Conservation (phyloP, 2,888 invertebrate genomes). For the Axea sp. region DNA sequence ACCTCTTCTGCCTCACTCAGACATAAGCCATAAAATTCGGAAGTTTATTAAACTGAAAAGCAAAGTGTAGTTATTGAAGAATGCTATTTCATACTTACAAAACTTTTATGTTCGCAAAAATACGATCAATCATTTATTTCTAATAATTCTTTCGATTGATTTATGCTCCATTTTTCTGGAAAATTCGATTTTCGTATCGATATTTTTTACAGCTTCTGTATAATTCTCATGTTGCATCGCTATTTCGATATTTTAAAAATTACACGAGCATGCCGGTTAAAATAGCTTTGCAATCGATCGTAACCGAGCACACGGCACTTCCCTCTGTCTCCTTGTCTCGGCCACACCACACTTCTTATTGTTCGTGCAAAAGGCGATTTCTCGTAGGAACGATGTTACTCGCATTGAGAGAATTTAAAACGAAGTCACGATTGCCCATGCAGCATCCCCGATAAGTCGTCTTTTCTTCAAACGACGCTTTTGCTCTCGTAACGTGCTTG, state of each 20-base stretch:
- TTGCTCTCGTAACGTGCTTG: constrained; percentile 2
- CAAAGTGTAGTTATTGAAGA: constrained; percentile 10
- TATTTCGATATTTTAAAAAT: constrained; percentile 43
- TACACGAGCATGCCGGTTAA: constrained; percentile 38
- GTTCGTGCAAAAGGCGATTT: constrained; percentile 70
- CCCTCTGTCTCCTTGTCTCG: constrained; percentile 27
- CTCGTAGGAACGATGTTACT: constrained; percentile 71
- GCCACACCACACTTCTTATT: constrained; percentile 65
- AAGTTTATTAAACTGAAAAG: constrained; percentile 1
- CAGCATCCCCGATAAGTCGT: constrained; percentile 53
- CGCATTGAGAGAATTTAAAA: constrained; percentile 70
- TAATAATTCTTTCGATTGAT: constrained; percentile 34
- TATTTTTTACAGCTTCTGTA: constrained; percentile 42
- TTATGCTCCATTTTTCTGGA: constrained; percentile 29
- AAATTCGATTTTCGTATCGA: constrained; percentile 41
- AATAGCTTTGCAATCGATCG: constrained; percentile 56
- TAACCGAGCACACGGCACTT: constrained; percentile 6
- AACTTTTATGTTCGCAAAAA: constrained; percentile 1
- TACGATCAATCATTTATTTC: constrained; percentile 38
- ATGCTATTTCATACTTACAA: too few species aligned
- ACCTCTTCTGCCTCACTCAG: background rate
- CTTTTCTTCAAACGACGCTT: constrained; percentile 5
- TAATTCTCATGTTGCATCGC: constrained; percentile 42
- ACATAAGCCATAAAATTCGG: background rate
- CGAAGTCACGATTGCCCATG: constrained; percentile 70